Conservation (phyloP, 2,888 invertebrate species). For the Volucella bombylans region DNA sequence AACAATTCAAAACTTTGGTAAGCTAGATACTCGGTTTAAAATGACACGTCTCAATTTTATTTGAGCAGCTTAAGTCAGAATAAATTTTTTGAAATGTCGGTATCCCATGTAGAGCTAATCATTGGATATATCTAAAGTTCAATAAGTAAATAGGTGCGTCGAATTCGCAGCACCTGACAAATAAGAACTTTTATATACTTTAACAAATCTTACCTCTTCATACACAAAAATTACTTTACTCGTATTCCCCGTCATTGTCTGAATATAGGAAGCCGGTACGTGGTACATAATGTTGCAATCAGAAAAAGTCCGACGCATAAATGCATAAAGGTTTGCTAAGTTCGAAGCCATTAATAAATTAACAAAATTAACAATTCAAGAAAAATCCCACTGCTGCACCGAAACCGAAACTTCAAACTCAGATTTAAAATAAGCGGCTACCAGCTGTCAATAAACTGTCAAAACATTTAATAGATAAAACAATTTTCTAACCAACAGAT, state of each 20-base stretch:
- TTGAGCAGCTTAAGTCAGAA: too few species aligned
- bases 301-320: conserved; percentile 73
- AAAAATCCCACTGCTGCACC: background rate
- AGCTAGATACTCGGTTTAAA: too few species aligned
- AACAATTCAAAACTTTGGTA: too few species aligned
- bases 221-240: conserved; percentile 74
- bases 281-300: conserved; percentile 54
- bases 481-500: background rate
- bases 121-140: too few species aligned
- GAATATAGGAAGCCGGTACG: conserved; percentile 65
- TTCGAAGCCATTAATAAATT: conserved; percentile 76
- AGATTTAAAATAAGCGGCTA: conserved; percentile 41
- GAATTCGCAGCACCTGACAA: too few species aligned
- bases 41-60: too few species aligned
- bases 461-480: background rate
- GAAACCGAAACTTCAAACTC: conserved; percentile 34
- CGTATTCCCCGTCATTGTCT: conserved; percentile 58
- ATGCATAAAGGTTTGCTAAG: conserved; percentile 80
- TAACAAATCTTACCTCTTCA: conserved; percentile 63
- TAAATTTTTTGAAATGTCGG: too few species aligned
- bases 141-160: too few species aligned
- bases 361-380: background rate
- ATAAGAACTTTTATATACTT: background rate
- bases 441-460: conserved; percentile 1
- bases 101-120: too few species aligned